phyloP scores from a whole-genome alignment of 2,888 invertebrate species.

The Amblyjoppa fuscipennis region DNA sequence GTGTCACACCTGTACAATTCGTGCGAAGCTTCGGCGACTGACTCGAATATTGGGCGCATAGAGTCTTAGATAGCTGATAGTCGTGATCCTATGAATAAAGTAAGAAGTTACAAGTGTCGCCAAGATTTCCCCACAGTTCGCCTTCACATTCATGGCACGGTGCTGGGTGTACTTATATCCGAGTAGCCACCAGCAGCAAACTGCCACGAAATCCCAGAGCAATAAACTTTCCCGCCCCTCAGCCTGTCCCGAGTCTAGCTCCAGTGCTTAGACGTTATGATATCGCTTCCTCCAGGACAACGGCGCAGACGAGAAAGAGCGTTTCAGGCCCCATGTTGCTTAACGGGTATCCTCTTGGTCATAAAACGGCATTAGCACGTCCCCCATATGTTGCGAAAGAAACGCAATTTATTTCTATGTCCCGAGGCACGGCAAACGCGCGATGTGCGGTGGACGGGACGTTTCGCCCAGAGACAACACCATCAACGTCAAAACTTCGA shows the following conservation, averaged over 20 bases:
- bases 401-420: constrained; percentile 74
- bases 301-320: constrained; percentile 47
- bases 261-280: constrained; percentile 26
- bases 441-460: background rate
- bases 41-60: background rate
- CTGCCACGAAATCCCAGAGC: constrained; percentile 50
- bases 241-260: constrained; percentile 17
- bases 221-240: constrained; percentile 54
- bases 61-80: background rate
- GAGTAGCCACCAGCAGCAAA: constrained; percentile 65
- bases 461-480: background rate
- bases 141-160: constrained; percentile 33
- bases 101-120: constrained; percentile 59
- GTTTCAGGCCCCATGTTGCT: constrained; percentile 78
- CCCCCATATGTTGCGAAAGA: constrained; percentile 78
- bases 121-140: constrained; percentile 26
- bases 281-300: constrained; percentile 39
- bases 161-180: constrained; percentile 51
- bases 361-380: constrained; percentile 83
- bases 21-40: background rate
- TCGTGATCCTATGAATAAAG: constrained; percentile 75
- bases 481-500: background rate
- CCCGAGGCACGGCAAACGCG: constrained; percentile 17
- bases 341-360: constrained; percentile 80
- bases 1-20: background rate